Conservation (phyloP, 2,113 vertebrate genomes). For the Dascyllus trimaculatus region DNA sequence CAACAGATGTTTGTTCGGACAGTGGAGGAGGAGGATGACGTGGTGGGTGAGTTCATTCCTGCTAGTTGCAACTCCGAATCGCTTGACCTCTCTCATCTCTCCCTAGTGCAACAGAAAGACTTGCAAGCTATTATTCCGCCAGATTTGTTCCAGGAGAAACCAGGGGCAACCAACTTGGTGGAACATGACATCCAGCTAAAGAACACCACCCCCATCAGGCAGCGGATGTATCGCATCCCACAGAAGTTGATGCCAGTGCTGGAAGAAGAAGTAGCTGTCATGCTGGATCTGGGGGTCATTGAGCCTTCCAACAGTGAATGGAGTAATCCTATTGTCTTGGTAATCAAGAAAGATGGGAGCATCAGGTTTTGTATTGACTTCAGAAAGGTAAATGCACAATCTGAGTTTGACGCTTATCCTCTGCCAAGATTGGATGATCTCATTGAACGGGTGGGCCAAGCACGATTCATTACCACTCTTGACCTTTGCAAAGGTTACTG, state of each 20-base stretch:
- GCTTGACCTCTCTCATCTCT: too few relatives aligned
- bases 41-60: too few relatives aligned
- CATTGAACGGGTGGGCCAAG: neutral
- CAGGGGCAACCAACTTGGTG: neutral
- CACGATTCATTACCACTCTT: neutral
- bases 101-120: too few relatives aligned
- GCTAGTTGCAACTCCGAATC: too few relatives aligned
- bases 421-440: neutral
- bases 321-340: neutral
- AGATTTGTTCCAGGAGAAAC: too few relatives aligned
- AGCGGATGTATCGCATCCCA: neutral
- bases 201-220: neutral
- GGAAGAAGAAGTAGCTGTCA: neutral
- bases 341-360: too few relatives aligned
- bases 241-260: neutral
- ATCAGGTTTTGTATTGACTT: neutral
- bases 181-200: neutral
- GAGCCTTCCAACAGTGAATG: neutral
- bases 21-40: too few relatives aligned
- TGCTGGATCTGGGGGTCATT: neutral
- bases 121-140: too few relatives aligned
- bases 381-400: neutral
- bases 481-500: neutral
- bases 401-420: neutral
- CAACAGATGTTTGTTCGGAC: too few relatives aligned